phyloP scores from a whole-genome alignment of 2,888 invertebrate genomes.

The Cosmia trapezina region DNA sequence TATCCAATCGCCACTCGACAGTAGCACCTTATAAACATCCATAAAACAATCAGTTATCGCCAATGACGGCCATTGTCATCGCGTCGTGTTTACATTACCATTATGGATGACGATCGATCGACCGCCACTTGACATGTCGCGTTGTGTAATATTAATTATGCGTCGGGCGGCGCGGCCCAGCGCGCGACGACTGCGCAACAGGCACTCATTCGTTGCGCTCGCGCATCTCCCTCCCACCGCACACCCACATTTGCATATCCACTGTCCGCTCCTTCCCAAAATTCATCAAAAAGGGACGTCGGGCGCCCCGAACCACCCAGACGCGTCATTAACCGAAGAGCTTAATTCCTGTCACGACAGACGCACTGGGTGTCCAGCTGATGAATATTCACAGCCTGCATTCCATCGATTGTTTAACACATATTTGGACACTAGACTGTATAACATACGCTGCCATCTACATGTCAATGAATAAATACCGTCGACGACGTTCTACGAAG shows the following conservation, averaged over 20 bases:
- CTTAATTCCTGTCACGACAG: constrained; percentile 89
- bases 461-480: constrained; percentile 86
- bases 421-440: constrained; percentile 87
- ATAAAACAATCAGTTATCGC: constrained; percentile 81
- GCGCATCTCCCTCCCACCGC: constrained; percentile 85
- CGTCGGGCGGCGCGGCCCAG: constrained; percentile 82
- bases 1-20: constrained; percentile 82
- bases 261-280: constrained; percentile 82
- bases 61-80: constrained; percentile 84
- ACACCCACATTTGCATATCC: constrained; percentile 88
- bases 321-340: constrained; percentile 83
- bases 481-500: constrained; percentile 81
- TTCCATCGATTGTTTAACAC: constrained; percentile 88
- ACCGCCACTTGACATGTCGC: constrained; percentile 84
- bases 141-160: constrained; percentile 88
- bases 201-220: constrained; percentile 88
- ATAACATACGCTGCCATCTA: constrained; percentile 79
- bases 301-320: constrained; percentile 86
- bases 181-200: constrained; percentile 81
- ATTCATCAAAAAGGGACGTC: constrained; percentile 84
- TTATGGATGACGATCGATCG: constrained; percentile 88
- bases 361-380: constrained; percentile 88
- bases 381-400: constrained; percentile 90
- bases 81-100: constrained; percentile 86
- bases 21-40: constrained; percentile 78